Base-by-base conservation (phyloP, 2,888 invertebrate species). In the Philereme vetulata region DNA sequence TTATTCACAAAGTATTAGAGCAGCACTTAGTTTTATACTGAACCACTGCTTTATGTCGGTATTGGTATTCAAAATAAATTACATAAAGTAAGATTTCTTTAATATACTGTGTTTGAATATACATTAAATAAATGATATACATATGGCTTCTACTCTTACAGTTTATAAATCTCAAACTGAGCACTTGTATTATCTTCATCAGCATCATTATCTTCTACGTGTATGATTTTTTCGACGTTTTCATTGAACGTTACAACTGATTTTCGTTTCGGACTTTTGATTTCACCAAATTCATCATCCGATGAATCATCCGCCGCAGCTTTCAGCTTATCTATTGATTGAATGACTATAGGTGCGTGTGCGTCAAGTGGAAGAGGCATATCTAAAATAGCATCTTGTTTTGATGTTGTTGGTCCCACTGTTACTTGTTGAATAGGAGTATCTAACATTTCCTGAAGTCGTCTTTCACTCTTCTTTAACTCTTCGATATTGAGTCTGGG, bases 181-280 rank as follows among this genome's bases (percentile, higher is more conserved):
- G 76, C 63, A 46, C 51, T 71, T 1, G 63, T 52, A 33, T 82
- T 82, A 9, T 78, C 75, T 53, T 44, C 11, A 6, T 40, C 36
- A 51, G 76, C 45, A 42, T 72, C 74, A 42, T 55, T 80, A 60
- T 93, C 90, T 72, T 93, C 91, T 8, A 93, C 85, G 64, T 93
- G 89, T 56, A 92, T 88, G 45, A 92, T 90, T 65, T 87, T 91
- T 74, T 93, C 93, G 36, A 93, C 93, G 40, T 93, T 90, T 74
- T 93, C 93, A 74, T 93, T 93, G 67, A 93, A 94, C 1, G 91
- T 93, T 5, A 93, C 93, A 0, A 91, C 88, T 4, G 93, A 92
- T 75, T 93, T 93, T 68, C 85, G 84, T 68, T 80, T 81, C 2
- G 76, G 60, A 62, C 61, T 76, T 53, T 67, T 75, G 7, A 56